phyloP scores from a whole-genome alignment of 2,888 invertebrate genomes.

The Petrolisthes cinctipes region DNA sequence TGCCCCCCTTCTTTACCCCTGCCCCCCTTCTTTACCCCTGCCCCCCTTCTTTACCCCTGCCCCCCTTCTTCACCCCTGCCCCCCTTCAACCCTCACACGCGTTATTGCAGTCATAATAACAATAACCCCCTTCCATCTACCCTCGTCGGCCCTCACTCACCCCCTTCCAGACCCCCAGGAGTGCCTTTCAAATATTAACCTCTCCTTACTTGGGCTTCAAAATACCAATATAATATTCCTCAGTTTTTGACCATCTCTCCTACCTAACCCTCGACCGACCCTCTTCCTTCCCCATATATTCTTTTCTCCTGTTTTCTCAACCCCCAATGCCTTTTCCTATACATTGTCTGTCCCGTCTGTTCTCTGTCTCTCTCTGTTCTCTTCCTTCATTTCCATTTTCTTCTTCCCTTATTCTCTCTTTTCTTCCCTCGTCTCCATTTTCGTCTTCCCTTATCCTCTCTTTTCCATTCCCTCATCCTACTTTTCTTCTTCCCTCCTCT shows the following conservation, averaged over 20 bases:
- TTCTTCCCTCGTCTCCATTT: neutral
- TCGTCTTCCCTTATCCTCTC: neutral
- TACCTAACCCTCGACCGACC: neutral
- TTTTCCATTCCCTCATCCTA: neutral
- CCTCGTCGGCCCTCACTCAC: neutral
- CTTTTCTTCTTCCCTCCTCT: neutral
- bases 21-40: no score
- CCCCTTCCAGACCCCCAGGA: neutral
- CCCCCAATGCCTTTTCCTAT: neutral
- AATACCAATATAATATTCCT: neutral
- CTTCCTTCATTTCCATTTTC: neutral
- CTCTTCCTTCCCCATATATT: neutral
- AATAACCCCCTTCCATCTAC: neutral
- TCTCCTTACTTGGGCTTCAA: neutral
- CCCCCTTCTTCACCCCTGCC: no score
- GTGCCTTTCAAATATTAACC: neutral
- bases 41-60: neutral
- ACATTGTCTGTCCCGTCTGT: neutral
- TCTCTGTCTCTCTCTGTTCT: conserved; percentile 1
- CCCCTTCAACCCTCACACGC: neutral
- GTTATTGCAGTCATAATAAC: neutral
- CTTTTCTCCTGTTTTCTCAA: neutral
- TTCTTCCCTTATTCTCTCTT: neutral
- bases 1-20: neutral
- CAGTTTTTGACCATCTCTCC: neutral